phyloP scores from a whole-genome alignment of 53 echinoderm and acorn worm genomes.

The Astropecten irregularis region DNA sequence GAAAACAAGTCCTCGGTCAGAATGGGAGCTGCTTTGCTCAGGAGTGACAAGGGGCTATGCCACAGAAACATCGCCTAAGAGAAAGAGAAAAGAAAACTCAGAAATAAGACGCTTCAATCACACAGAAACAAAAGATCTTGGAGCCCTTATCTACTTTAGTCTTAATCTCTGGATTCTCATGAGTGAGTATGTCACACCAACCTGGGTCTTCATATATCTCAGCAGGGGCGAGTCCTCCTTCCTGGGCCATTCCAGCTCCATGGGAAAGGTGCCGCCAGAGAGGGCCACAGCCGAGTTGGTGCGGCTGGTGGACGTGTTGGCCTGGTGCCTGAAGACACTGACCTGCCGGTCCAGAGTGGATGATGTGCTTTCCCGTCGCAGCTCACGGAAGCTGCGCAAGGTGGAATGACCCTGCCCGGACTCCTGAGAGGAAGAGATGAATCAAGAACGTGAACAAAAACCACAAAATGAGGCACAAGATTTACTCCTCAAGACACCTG shows the following conservation, averaged over 20 bases:
- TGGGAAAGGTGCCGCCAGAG: slow-evolving; percentile 72
- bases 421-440: slow-evolving; percentile 46
- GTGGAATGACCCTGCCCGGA: slow-evolving; percentile 80
- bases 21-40: slow-evolving; percentile 88
- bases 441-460: too few species aligned
- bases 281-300: slow-evolving; percentile 86
- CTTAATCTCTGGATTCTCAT: too few species aligned
- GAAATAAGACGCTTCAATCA: not conserved
- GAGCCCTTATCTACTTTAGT: too few species aligned
- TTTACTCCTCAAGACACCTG: too few species aligned
- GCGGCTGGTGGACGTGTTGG: slow-evolving; percentile 64
- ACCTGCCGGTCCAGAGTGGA: slow-evolving; percentile 92
- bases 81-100: not conserved
- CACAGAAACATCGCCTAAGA: slow-evolving; percentile 77
- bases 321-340: slow-evolving; percentile 79
- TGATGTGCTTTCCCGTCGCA: slow-evolving; percentile 86
- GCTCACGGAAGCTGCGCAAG: slow-evolving; percentile 85
- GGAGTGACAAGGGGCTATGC: slow-evolving; percentile 75
- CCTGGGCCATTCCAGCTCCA: slow-evolving; percentile 78
- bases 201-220: slow-evolving; percentile 91
- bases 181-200: too few species aligned
- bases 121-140: not conserved
- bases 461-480: too few species aligned
- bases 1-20: slow-evolving; percentile 80
- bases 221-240: slow-evolving; percentile 83